Conservation (phyloP, 2,113 vertebrate genomes). For the Uria aalge region DNA sequence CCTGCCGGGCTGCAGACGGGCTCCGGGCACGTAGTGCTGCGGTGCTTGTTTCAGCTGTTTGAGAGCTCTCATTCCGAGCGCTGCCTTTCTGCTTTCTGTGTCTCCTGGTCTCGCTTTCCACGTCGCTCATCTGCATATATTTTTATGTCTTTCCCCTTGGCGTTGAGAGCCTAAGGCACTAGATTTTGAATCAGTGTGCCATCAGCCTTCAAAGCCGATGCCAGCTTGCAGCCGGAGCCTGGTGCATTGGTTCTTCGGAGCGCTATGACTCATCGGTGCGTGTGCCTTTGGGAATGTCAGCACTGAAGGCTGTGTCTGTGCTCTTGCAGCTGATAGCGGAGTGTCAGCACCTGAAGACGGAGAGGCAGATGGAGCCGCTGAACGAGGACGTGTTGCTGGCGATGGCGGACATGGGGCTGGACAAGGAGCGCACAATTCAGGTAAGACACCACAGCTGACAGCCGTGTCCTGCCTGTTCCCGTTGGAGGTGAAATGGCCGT, state of each 20-base stretch:
- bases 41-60: rapidly evolving
- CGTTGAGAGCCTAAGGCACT: rapidly evolving
- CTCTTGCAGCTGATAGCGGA: slow-evolving; percentile 88
- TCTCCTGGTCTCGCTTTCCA: not conserved
- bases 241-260: rapidly evolving
- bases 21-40: not conserved
- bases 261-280: rapidly evolving
- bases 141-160: not conserved
- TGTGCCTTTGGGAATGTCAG: not conserved
- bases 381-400: slow-evolving; percentile 93
- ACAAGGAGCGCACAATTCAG: slow-evolving; percentile 92
- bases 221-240: not conserved
- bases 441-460: slow-evolving; percentile 40
- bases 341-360: slow-evolving; percentile 92
- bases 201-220: not conserved
- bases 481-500: rapidly evolving
- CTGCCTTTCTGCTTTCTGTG: not conserved
- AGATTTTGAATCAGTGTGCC: not conserved
- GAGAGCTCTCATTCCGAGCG: rapidly evolving
- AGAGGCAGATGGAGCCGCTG: slow-evolving; percentile 88
- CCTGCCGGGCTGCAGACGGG: rapidly evolving
- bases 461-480: rapidly evolving
- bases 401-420: slow-evolving; percentile 95
- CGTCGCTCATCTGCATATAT: rapidly evolving
- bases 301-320: not conserved